These are phyloP conservation scores for Drosophila novamexicana DNA, from an alignment of 1,140 invertebrate genomes.

Conservation along the genomic window DNA sequence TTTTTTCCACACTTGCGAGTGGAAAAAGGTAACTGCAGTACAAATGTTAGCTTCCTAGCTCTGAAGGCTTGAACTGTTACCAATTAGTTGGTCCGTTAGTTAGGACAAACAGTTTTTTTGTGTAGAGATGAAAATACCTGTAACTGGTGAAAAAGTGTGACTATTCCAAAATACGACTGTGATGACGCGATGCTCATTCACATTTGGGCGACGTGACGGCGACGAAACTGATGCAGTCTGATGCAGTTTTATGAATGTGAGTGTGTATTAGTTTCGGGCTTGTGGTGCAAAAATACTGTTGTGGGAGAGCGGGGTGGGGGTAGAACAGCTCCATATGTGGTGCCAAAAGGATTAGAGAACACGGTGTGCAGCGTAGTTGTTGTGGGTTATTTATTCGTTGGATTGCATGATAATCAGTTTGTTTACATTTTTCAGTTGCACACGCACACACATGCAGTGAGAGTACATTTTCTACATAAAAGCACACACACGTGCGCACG, in stretches of 20 bases:
- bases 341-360: conserved; percentile 36
- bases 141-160: neutral
- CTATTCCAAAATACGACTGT: neutral
- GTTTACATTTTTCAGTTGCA: conserved; percentile 83
- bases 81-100: too few species aligned
- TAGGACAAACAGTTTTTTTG: too few species aligned
- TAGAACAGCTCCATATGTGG: neutral
- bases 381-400: conserved; percentile 82
- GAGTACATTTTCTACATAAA: conserved; percentile 48
- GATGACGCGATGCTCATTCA: conserved; percentile 30
- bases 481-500: conserved; percentile 1
- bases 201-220: conserved; percentile 33
- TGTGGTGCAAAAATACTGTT: conserved; percentile 55
- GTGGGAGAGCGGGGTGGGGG: neutral
- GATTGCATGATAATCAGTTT: conserved; percentile 84
- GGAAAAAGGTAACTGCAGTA: too few species aligned
- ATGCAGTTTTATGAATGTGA: conserved; percentile 68
- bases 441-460: conserved; percentile 39
- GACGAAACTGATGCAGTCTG: conserved; percentile 45
- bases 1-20: too few species aligned
- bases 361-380: conserved; percentile 26
- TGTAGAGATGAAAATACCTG: too few species aligned
- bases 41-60: too few species aligned
- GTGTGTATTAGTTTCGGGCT: conserved; percentile 45
- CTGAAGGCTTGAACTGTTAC: too few species aligned